Conservation (phyloP, 2,797 vertebrate species). For the Lagodon rhomboides region DNA sequence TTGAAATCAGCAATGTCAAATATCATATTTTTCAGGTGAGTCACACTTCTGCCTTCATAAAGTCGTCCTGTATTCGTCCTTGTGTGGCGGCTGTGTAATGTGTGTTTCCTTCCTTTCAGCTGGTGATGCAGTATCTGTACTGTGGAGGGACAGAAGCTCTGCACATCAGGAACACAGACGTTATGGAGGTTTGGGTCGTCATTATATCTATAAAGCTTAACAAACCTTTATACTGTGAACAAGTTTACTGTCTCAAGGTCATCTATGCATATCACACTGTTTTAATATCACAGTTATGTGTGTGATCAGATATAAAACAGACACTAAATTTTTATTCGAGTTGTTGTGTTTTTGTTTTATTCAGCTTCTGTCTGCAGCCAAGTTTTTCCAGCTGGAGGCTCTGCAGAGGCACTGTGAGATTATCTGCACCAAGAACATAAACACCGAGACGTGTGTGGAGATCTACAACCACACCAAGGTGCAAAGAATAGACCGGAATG, state of each 20-base stretch:
- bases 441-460: constrained; percentile 96
- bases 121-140: constrained; percentile 99
- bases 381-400: constrained; percentile 98
- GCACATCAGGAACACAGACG: constrained; percentile 95
- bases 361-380: constrained; percentile 96
- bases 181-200: constrained; percentile 92
- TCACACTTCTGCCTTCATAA: background rate
- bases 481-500: constrained; percentile 20
- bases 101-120: constrained; percentile 80
- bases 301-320: background rate
- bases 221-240: background rate
- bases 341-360: constrained; percentile 27
- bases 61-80: background rate
- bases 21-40: constrained; percentile 97
- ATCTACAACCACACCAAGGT: constrained; percentile 99
- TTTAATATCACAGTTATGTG: background rate
- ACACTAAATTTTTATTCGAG: background rate
- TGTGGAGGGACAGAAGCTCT: constrained; percentile 95
- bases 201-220: background rate
- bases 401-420: constrained; percentile 99
- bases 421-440: constrained; percentile 97
- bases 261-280: background rate
- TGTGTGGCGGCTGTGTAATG: constrained; percentile 4
- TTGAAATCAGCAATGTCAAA: constrained; percentile 99
- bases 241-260: background rate